Percentiles rank a stretch among this genome's conserved stretches.
Evolutionary conservation across 2,888 invertebrate species (phyloP).

Genomic region (Orthosia gothica): DNA sequence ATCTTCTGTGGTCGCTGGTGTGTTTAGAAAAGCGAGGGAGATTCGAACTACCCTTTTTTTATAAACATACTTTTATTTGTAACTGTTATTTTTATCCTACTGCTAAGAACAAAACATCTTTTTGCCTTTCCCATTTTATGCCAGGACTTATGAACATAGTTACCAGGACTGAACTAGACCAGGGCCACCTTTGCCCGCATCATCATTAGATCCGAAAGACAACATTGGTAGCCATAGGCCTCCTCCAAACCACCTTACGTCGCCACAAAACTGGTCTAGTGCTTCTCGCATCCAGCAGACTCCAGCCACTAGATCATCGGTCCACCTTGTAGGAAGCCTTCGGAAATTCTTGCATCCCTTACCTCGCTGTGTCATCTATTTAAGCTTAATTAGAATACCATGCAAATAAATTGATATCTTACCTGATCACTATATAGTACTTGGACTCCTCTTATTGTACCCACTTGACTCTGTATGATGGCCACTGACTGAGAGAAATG

Average conservation of each 20-base stretch:
- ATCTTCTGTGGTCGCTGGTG: background rate
- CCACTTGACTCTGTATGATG: slow-evolving; percentile 99
- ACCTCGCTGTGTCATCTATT: background rate
- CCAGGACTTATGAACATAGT: background rate
- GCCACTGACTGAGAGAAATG: slow-evolving; percentile 99
- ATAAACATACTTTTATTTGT: too few species aligned
- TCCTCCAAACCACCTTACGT: background rate
- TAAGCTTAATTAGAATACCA: background rate
- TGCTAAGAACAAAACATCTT: background rate
- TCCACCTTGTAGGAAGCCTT: background rate
- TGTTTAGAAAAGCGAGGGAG: too few species aligned
- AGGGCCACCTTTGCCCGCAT: background rate
- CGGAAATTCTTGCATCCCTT: background rate
- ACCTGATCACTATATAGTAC: slow-evolving; percentile 99
- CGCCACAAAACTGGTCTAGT: background rate
- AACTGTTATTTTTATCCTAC: background rate
- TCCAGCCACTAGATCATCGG: background rate
- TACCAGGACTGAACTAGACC: background rate
- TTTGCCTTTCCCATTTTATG: background rate
- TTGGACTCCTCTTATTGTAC: slow-evolving; percentile 98
- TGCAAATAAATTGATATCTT: slow-evolving; percentile 34
- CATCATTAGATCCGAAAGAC: too few species aligned
- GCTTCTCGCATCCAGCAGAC: background rate
- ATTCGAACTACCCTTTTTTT: too few species aligned
- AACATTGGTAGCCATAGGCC: background rate